Base-by-base conservation (phyloP, 1,140 invertebrate genomes). In the Nautilus pompilius region DNA sequence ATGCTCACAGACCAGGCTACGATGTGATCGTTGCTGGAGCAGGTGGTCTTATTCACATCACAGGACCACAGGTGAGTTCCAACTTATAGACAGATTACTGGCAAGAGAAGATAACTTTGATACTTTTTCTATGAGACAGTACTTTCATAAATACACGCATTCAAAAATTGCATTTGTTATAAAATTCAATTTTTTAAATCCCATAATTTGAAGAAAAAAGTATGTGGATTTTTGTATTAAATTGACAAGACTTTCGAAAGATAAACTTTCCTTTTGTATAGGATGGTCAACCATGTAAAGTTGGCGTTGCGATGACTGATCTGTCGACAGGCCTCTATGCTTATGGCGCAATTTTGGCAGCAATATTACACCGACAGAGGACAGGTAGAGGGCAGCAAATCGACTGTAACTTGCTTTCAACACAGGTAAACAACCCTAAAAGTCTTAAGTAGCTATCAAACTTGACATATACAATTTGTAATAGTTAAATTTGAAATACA, bases 21-120 rank as follows among this genome's bases (percentile, higher is more conserved):
- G 96, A 99, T 85, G 92, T 97, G 0, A 95, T 98, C 67, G 94
- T 93, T 15, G 89, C 94, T 8, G 96, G 93, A 0, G 85, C 95
- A 60, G 95, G 94, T 15, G 96, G 96, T 2, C 83, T 98, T 0
- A 71, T 98, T 48, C 87, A 93, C 74, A 91, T 95, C 22, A 99
- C 96, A 0, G 96, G 96, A 0, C 87, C 90, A 22, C 84, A 87
- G 56, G 77, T 79, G 60, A 60, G 57, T 28, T n/a, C n/a, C n/a
- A n/a, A n/a, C n/a, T n/a, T n/a, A n/a, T n/a, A n/a, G n/a, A n/a
- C n/a, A n/a, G n/a, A n/a, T n/a, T n/a, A n/a, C n/a, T n/a, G n/a
- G n/a, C n/a, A n/a, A n/a, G n/a, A n/a, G n/a, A n/a, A n/a, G n/a
- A n/a, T n/a, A n/a, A n/a, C n/a, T n/a, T n/a, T n/a, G n/a, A n/a